phyloP scores from a whole-genome alignment of 2,888 invertebrate species.

The Pseudococcus viburni region DNA sequence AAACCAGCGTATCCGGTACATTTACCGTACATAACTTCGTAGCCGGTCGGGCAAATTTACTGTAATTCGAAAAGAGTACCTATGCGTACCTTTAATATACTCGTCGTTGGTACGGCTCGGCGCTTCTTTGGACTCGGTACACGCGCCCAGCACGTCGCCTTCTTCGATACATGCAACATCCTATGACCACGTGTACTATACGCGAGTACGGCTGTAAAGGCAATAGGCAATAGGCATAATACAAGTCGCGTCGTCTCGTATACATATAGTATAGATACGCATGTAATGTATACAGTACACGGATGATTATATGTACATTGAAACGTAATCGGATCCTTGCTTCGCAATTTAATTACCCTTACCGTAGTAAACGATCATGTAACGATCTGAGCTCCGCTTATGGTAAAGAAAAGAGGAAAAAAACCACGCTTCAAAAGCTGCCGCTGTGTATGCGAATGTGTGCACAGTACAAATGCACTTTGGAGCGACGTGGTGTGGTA shows the following conservation, averaged over 20 bases:
- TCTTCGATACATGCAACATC: slow-evolving; percentile 6
- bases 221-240: too few relatives aligned
- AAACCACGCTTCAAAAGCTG: neutral
- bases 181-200: slow-evolving; percentile 6
- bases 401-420: neutral
- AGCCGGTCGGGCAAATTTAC: neutral
- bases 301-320: slow-evolving; percentile 2
- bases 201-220: neutral
- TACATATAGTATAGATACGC: neutral
- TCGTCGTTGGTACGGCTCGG: too few relatives aligned
- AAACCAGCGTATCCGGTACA: neutral
- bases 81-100: neutral
- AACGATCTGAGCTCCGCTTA: neutral
- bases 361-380: neutral
- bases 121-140: neutral
- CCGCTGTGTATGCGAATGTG: neutral
- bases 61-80: neutral
- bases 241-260: too few relatives aligned
- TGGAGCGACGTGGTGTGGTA: neutral
- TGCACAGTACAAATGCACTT: neutral
- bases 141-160: slow-evolving; percentile 10
- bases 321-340: slow-evolving; percentile 6
- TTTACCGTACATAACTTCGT: neutral
- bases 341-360: slow-evolving; percentile 16
- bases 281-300: slow-evolving; percentile 10